Percentiles rank a stretch among this genome's conserved stretches.
Evolutionary conservation across 1,140 invertebrate species (phyloP).

Genomic region (Hyles euphorbiae): DNA sequence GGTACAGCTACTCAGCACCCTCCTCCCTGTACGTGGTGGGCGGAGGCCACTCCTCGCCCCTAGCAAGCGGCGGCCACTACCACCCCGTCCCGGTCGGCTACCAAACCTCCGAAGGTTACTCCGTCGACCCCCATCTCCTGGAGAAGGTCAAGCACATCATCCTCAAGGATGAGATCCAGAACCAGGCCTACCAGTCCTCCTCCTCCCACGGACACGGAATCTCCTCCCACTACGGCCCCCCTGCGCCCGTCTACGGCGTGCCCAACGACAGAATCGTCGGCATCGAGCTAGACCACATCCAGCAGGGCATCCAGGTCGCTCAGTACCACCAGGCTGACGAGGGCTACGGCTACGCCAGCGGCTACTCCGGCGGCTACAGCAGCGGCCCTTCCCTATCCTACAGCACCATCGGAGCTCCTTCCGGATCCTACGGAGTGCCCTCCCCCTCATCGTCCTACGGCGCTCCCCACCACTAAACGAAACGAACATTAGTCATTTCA

Average conservation of each 20-base stretch:
- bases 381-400: slow-evolving; percentile 45
- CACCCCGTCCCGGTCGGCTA: slow-evolving; percentile 82
- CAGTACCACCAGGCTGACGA: slow-evolving; percentile 78
- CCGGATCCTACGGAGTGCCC: slow-evolving; percentile 70
- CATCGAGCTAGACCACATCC: slow-evolving; percentile 79
- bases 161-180: slow-evolving; percentile 84
- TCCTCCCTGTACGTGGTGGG: slow-evolving; percentile 34
- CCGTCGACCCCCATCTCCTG: slow-evolving; percentile 85
- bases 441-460: slow-evolving; percentile 66
- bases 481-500: slow-evolving; percentile 54
- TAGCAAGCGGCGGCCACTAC: slow-evolving; percentile 82
- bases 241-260: slow-evolving; percentile 76
- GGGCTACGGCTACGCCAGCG: slow-evolving; percentile 59
- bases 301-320: slow-evolving; percentile 80
- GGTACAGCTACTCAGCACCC: slow-evolving; percentile 69
- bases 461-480: slow-evolving; percentile 62
- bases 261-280: slow-evolving; percentile 78
- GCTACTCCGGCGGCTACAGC: slow-evolving; percentile 36
- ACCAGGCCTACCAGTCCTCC: slow-evolving; percentile 66
- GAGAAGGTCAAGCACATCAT: slow-evolving; percentile 89
- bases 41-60: slow-evolving; percentile 35
- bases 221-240: slow-evolving; percentile 77
- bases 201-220: slow-evolving; percentile 62
- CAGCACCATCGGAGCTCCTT: slow-evolving; percentile 67
- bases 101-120: slow-evolving; percentile 85